Base-by-base conservation (phyloP, 2,888 invertebrate species). In the Coenonympha arcania region DNA sequence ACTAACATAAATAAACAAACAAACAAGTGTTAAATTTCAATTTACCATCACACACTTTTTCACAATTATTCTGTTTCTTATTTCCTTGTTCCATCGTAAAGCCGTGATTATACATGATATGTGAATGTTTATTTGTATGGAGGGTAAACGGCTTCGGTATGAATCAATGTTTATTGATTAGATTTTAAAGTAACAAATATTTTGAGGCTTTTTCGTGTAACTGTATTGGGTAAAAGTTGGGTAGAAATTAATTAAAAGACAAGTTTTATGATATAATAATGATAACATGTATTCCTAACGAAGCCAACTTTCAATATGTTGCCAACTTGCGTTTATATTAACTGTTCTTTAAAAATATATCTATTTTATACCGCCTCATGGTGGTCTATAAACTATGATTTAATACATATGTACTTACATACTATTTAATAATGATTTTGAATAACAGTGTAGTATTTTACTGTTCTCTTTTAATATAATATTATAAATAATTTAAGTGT, bases 181-280 rank as follows among this genome's bases (percentile, higher is more conserved):
- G 39, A 39, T 15, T 22, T 33, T 68, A 76, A 75, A 76, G 71
- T 68, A 71, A 71, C 72, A 71, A 71, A 71, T 72, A 71, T 72
- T 70, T 76, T 51, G 80, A 83, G 78, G 82, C 79, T 81, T 79
- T 76, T 73, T 66, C 59, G 52, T 61, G 52, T 61, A 50, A 69
- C 68, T 61, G 56, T 62, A 66, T 69, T 68, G 62, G 62, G 65
- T 66, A 54, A 66, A 55, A 64, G 66, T 69, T 68, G 62, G 62
- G 65, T 66, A 54, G 66, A 55, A 64, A 50, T 62, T 64, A 62
- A 59, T 60, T 49, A 68, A 76, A 73, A 79, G 68, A 75, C 71
- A 73, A 28, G 13, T 63, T 59, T 67, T 68, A 69, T 61, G 63
- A 64, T 46, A 20, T 48, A 55, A 34, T 46, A 46, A 30, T 36